Evolutionary conservation across 2,113 vertebrate species (phyloP).

Genomic region (Odocoileus virginianus): DNA sequence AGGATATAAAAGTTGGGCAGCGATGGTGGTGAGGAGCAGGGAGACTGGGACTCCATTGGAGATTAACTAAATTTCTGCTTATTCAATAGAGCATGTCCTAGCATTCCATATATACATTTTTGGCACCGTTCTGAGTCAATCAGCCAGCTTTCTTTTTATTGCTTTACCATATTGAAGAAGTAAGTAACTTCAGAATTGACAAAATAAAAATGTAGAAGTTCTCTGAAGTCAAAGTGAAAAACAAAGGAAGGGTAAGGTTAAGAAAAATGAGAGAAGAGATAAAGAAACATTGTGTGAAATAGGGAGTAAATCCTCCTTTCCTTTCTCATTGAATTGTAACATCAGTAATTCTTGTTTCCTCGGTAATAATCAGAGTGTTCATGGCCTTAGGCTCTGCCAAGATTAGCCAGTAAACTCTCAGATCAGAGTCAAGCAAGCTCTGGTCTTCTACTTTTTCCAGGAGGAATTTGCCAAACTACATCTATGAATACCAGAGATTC

Average conservation of each 20-base stretch:
- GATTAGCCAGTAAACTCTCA: neutral
- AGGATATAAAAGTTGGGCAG: neutral
- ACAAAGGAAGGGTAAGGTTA: neutral
- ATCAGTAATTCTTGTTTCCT: neutral
- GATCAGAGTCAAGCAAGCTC: neutral
- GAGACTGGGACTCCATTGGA: neutral
- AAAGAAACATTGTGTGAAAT: neutral
- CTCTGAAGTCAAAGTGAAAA: neutral
- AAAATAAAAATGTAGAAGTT: neutral
- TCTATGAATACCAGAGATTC: neutral
- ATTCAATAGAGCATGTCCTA: neutral
- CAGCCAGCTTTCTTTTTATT: conserved; percentile 13
- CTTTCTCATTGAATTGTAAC: neutral
- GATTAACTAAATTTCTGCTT: conserved; percentile 22
- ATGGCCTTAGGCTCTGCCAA: neutral
- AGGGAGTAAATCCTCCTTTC: neutral
- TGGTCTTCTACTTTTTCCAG: neutral
- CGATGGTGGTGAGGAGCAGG: neutral
- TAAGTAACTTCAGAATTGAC: neutral
- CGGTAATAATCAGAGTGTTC: neutral
- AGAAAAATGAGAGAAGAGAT: neutral
- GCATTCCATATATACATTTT: neutral
- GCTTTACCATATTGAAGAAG: conserved; percentile 3
- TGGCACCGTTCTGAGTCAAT: neutral
- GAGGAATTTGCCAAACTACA: neutral